These are phyloP conservation scores for Geothlypis trichas DNA, from an alignment of 2,113 vertebrate genomes.

Conservation along the genomic window DNA sequence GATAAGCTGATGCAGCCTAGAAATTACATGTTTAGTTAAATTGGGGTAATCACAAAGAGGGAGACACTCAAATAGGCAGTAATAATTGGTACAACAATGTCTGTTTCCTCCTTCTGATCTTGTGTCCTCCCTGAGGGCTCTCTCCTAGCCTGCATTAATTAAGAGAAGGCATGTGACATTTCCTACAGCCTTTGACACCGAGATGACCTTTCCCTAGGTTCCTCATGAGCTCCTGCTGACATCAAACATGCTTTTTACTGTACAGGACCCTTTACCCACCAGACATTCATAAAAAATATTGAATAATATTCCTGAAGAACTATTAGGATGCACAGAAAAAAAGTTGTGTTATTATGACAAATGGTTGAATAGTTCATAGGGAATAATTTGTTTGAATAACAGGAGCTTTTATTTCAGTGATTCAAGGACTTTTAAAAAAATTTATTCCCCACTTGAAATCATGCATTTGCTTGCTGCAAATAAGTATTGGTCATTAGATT, in stretches of 20 bases:
- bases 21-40: conserved; percentile 53
- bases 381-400: conserved; percentile 11
- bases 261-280: not conserved
- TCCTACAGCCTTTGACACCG: conserved; percentile 47
- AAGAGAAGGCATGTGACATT: conserved; percentile 32
- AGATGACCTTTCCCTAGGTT: conserved; percentile 20
- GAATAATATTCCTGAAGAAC: not conserved
- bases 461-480: not conserved
- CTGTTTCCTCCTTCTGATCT: conserved; percentile 16
- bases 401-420: not conserved
- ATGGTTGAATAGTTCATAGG: not conserved
- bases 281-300: not conserved
- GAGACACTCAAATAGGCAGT: not conserved
- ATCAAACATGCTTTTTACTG: conserved; percentile 15
- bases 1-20: conserved; percentile 41
- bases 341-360: not conserved
- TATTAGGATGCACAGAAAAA: not conserved
- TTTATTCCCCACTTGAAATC: not conserved
- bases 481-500: not conserved
- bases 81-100: conserved; percentile 40
- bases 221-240: not conserved
- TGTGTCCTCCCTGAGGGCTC: conserved; percentile 5
- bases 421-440: not conserved
- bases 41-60: conserved; percentile 34
- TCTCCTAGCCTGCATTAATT: conserved; percentile 30